These are phyloP conservation scores for Anas platyrhynchos DNA, from an alignment of 2,113 vertebrate genomes.

Conservation along the genomic window DNA sequence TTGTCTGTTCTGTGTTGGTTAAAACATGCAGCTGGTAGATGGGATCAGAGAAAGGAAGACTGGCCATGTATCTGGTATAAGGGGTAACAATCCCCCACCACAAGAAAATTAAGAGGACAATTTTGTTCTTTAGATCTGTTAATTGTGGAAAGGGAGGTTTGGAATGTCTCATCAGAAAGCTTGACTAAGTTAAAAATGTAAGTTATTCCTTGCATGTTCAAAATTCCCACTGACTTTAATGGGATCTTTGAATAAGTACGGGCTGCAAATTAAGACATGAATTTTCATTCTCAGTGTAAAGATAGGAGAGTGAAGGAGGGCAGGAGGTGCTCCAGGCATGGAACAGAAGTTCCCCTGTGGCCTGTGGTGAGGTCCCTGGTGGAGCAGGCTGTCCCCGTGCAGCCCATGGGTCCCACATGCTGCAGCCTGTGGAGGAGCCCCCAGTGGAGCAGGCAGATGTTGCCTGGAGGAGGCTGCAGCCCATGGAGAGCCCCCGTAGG, in stretches of 20 bases:
- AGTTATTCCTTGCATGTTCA: background rate
- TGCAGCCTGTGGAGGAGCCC: too few species aligned
- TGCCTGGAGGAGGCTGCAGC: too few species aligned
- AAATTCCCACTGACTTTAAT: background rate
- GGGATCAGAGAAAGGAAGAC: background rate
- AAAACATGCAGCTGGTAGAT: background rate
- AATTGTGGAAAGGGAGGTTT: background rate
- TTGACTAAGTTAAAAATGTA: background rate
- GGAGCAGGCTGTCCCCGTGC: too few species aligned
- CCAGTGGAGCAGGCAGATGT: too few species aligned
- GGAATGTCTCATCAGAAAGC: background rate
- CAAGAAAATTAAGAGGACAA: background rate
- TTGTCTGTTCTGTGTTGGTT: background rate
- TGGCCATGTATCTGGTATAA: fast-evolving
- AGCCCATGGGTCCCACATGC: too few species aligned
- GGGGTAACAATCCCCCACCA: background rate
- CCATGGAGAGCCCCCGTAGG: too few species aligned
- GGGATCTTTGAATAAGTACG: background rate
- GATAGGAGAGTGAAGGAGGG: background rate
- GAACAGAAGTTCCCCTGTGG: too few species aligned
- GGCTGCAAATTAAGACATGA: background rate
- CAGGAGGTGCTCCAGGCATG: too few species aligned
- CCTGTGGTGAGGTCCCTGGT: too few species aligned
- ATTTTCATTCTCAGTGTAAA: background rate
- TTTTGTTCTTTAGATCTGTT: background rate